These are phyloP conservation scores for Apostichopus californicus DNA, from an alignment of 35 echinoderm and acorn worm genomes.

Conservation along the genomic window DNA sequence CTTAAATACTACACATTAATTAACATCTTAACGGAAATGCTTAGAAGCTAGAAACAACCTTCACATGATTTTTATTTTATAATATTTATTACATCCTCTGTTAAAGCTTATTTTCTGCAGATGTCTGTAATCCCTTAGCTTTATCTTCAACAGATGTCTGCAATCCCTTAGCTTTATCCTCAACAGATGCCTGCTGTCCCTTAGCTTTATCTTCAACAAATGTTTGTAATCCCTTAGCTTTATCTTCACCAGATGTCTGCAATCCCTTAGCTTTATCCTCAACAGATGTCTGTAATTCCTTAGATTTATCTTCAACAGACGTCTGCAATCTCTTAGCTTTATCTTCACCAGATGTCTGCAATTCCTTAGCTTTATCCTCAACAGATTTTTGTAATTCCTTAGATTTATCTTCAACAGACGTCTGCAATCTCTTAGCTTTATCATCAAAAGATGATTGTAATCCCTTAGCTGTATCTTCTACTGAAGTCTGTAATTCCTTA, in stretches of 20 bases:
- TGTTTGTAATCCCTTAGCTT: background rate
- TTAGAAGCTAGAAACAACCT: too few relatives aligned
- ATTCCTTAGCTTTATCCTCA: background rate
- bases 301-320: background rate
- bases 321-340: background rate
- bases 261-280: background rate
- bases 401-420: background rate
- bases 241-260: background rate
- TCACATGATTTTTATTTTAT: too few relatives aligned
- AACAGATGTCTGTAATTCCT: background rate
- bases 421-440: background rate
- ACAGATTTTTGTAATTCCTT: background rate
- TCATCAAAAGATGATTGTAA: background rate
- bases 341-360: background rate
- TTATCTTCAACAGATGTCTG: background rate
- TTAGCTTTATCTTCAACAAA: background rate
- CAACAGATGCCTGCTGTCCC: background rate
- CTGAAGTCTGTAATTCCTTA: background rate
- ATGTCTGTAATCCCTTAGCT: background rate
- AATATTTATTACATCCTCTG: too few relatives aligned
- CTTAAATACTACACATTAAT: too few relatives aligned
- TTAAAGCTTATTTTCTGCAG: background rate
- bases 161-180: background rate
- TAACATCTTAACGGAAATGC: too few relatives aligned
- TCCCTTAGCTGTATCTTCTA: background rate